phyloP scores from a whole-genome alignment of 1,140 invertebrate species.

The Laupala kohalensis region DNA sequence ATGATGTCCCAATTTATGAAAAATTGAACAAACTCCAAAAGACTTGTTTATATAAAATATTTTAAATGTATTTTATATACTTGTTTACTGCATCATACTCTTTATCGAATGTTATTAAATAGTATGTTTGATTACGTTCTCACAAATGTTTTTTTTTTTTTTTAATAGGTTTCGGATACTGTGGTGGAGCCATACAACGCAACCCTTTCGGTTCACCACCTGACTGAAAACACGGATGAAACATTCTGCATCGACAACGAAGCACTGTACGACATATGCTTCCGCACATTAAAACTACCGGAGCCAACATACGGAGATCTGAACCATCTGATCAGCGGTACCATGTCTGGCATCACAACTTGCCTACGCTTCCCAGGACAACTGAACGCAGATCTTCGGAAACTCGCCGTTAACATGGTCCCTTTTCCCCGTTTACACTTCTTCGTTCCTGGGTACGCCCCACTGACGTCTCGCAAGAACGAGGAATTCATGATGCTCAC shows the following conservation, averaged over 20 bases:
- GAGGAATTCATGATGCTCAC: constrained; percentile 76
- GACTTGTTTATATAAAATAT: too few relatives aligned
- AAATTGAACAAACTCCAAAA: too few relatives aligned
- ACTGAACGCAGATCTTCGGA: constrained; percentile 50
- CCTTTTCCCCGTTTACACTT: constrained; percentile 53
- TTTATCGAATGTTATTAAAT: too few relatives aligned
- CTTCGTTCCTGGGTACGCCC: constrained; percentile 55
- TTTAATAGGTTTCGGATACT: constrained; percentile 40
- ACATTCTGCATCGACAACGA: constrained; percentile 47
- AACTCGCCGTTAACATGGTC: constrained; percentile 56
- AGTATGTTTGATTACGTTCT: too few relatives aligned
- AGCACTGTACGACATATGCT: constrained; percentile 43
- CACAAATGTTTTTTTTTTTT: background rate
- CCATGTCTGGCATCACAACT: constrained; percentile 65
- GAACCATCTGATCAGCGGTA: constrained; percentile 40
- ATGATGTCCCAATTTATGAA: too few relatives aligned
- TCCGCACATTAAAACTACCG: constrained; percentile 37
- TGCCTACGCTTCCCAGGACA: constrained; percentile 55
- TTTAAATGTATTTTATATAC: too few relatives aligned
- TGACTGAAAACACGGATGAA: constrained; percentile 58
- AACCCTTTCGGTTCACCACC: constrained; percentile 41
- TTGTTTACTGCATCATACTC: too few relatives aligned
- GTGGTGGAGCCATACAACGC: constrained; percentile 45
- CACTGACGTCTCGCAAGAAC: constrained; percentile 36
- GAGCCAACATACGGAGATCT: constrained; percentile 42